Base-by-base conservation (phyloP, 2,113 vertebrate species). In the Sardina pilchardus region DNA sequence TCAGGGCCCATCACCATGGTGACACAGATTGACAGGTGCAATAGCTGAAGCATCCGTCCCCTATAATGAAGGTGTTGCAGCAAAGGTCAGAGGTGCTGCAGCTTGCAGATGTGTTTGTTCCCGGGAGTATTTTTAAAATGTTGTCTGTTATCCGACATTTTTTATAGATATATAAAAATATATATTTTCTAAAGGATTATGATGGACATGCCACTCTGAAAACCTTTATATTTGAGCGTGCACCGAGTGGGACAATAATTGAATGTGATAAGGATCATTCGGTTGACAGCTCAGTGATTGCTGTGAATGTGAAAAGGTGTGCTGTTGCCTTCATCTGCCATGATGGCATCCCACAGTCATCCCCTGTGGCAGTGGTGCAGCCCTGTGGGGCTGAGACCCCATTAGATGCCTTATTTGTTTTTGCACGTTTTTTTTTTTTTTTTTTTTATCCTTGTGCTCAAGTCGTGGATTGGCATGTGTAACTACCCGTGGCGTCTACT, bases 381-480 rank as follows among this genome's bases (percentile, higher is more conserved):
- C 63, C 8, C n/a, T 9, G 3, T 78, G 34, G 14, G 1, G 71
- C 34, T 24, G 36, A 9, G n/a, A 30, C 59, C 10, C 63, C 63
- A 59, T 67, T 12, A 67, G 8, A 26, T 36, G 34, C 71, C 71
- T 5, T 34, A 78, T 78, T 78, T 71, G 26, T n/a, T 63, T 63
- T 63, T 71, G 26, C 63, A 71, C 26, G 10, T 12, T 71, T 34
- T 1, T 34, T 12, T 67, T 14, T 85, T 16, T 42, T 36, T n/a
- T 12, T 71, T 34, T 1, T 34, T 12, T 48, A 8, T 36, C n/a
- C 3, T 9, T 63, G 6, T 63, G 1, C 75, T 42, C 53, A 30
- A 78, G 26, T 87, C 71, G 83, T 30, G 82, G 91, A 90, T 87
- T 90, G 91, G 47, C 89, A 90, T 86, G 84, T 91, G 87, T 91